Evolutionary conservation across 1,140 invertebrate genomes (phyloP), one percentile per base, ranked within the genome.

Genomic region (Paraescarpia echinospica): DNA sequence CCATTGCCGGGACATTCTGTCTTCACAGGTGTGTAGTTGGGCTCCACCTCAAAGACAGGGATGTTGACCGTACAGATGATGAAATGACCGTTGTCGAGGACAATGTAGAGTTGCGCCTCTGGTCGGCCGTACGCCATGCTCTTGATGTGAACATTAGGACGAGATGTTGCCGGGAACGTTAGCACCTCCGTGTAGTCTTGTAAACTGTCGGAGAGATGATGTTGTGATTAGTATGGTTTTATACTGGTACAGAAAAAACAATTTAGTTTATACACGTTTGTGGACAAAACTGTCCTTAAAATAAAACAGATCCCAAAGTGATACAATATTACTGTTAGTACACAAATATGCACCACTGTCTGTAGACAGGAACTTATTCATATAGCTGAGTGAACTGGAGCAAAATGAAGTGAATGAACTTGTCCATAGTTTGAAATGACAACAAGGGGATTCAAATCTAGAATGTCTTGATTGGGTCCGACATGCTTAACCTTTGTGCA

Each of bases 1-100:
- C 88, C 51, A 41, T 92, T 92, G 92, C 92, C 92, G 14, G 51
- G 92, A 41, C 92, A 92, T 22, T 89, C 51, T 33, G 88, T 92
- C 51, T 89, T 77, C 51, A 92, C 92, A 12, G 92, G 92, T 1
- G 59, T 31, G 88, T 77, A 92, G 92, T 89, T 34, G 27, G 51
- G 12, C 91, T 91, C 91, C 33, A 92, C 31, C 33, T 89, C 92
- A 27, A 77, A 77, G 8, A 77, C 59, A 27, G 59, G 59, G 59
- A 77, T 77, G 59, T 77, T 77, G 12, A 48, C 48, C 12, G 34
- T 35, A 89, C 92, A 92, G 9, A 92, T 33, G 88, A 92, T 89
- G 18, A 92, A 92, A 14, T 77, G 48, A 41, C 92, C 92, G 33
- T 92, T 89, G 92, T 92, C 92, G 8, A 92, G 77, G 0, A 92